These are phyloP conservation scores for Hyposoter didymator DNA, from an alignment of 2,888 invertebrate species.

Conservation along the genomic window DNA sequence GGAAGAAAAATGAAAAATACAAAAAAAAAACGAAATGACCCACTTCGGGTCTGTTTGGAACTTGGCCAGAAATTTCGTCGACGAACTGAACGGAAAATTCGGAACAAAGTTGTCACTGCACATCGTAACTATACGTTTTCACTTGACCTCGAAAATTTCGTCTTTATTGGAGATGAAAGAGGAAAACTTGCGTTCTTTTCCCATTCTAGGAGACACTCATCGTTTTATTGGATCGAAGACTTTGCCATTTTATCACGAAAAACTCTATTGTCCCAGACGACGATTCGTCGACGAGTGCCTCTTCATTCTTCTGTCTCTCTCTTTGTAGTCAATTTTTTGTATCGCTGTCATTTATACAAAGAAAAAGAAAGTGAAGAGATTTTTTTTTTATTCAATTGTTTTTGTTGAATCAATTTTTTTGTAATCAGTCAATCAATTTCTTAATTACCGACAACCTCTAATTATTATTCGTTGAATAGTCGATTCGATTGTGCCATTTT, in stretches of 20 bases:
- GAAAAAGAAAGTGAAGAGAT: not conserved
- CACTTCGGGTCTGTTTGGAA: constrained; percentile 29
- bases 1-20: not conserved
- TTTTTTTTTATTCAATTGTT: not conserved
- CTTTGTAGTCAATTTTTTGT: constrained; percentile 2
- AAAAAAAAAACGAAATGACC: not conserved
- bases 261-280: not conserved
- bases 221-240: constrained; percentile 4
- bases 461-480: not conserved
- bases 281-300: constrained; percentile 9
- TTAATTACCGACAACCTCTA: not conserved
- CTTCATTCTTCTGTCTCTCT: not conserved
- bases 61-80: constrained; percentile 49
- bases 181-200: not conserved
- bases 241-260: constrained; percentile 7
- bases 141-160: constrained; percentile 30
- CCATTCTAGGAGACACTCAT: not conserved
- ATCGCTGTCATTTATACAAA: not conserved
- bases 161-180: constrained; percentile 1
- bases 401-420: not conserved
- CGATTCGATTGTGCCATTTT: not conserved
- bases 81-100: constrained; percentile 35
- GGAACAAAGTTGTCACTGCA: constrained; percentile 2
- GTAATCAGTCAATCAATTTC: not conserved
- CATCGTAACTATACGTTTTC: not conserved